phyloP scores from a whole-genome alignment of 1,140 invertebrate species.

The Trachelipus rathkii region DNA sequence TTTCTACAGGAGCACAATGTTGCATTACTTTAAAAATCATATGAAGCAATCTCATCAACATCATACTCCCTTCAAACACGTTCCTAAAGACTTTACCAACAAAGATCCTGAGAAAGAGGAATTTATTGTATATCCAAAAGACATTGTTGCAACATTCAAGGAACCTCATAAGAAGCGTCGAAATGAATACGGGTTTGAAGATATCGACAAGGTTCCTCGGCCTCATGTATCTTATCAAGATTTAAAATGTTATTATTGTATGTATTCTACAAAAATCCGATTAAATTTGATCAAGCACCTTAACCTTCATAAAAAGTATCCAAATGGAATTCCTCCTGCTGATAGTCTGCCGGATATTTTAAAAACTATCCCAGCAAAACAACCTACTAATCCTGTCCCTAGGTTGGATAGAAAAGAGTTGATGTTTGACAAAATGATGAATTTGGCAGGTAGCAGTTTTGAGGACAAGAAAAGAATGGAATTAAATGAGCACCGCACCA shows the following conservation, averaged over 20 bases:
- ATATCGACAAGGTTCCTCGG: conserved; percentile 61
- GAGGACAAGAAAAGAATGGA: conserved; percentile 50
- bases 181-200: conserved; percentile 56
- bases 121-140: conserved; percentile 54
- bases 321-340: conserved; percentile 49
- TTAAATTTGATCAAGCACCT: conserved; percentile 69
- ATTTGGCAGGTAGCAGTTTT: conserved; percentile 68
- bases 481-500: conserved; percentile 30
- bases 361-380: conserved; percentile 39
- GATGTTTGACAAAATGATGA: conserved; percentile 80
- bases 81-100: conserved; percentile 55
- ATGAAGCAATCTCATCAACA: conserved; percentile 57
- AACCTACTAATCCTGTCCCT: conserved; percentile 69
- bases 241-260: conserved; percentile 63
- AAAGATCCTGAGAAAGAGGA: conserved; percentile 56
- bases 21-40: conserved; percentile 53
- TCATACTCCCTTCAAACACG: conserved; percentile 48
- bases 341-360: conserved; percentile 52
- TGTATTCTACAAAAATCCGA: conserved; percentile 67
- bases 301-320: conserved; percentile 56
- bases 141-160: conserved; percentile 25
- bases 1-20: conserved; percentile 48
- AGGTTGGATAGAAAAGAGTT: conserved; percentile 69
- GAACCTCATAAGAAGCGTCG: conserved; percentile 49
- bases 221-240: conserved; percentile 60